phyloP scores from a whole-genome alignment of 2,113 vertebrate species.

The Podarcis raffonei region DNA sequence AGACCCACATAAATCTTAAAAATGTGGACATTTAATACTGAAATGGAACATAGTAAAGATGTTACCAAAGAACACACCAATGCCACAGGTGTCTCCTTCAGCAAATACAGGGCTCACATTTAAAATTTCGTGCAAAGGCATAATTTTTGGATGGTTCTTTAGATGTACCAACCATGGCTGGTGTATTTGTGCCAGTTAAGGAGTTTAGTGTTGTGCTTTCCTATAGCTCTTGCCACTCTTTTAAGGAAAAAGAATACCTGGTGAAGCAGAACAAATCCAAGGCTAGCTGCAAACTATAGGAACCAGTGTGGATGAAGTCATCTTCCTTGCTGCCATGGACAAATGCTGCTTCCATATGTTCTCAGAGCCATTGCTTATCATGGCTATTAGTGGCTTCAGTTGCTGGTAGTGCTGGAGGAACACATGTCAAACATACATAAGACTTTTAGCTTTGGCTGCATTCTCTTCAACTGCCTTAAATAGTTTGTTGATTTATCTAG shows the following conservation, averaged over 20 bases:
- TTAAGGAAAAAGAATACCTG: background rate
- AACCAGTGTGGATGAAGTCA: background rate
- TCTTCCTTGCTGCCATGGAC: background rate
- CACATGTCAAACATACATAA: background rate
- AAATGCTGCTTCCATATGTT: background rate
- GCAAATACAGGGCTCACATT: background rate
- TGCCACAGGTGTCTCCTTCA: no score
- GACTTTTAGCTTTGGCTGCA: background rate
- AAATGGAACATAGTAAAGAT: background rate
- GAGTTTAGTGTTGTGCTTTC: background rate
- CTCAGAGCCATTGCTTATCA: background rate
- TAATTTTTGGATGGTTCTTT: background rate
- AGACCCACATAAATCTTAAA: no score
- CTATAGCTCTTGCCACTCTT: background rate
- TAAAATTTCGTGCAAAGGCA: background rate
- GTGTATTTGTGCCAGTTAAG: background rate
- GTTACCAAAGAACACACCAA: background rate
- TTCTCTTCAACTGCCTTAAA: background rate
- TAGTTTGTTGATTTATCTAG: no score
- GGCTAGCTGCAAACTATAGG: no score
- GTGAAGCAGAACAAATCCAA: background rate
- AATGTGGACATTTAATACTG: background rate
- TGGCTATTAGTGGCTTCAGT: background rate
- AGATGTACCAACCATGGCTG: background rate
- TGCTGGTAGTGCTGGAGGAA: background rate